Evolutionary conservation across 2,113 vertebrate species (phyloP).

Genomic region (Otocyon megalotis): DNA sequence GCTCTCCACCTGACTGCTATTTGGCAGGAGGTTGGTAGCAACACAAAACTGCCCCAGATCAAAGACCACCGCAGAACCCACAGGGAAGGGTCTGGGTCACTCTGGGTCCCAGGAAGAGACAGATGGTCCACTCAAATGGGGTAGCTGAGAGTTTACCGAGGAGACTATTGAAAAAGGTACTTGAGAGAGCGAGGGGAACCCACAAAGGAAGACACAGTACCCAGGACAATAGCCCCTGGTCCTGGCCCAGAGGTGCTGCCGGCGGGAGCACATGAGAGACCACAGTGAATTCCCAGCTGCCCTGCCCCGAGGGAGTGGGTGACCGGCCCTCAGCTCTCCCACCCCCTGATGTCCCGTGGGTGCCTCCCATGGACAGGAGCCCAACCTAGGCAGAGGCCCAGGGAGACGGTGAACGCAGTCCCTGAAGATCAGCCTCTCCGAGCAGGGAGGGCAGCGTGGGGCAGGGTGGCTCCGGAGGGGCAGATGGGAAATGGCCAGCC

Average conservation of each 20-base stretch:
- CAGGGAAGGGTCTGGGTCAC: background rate
- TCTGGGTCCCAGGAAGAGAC: background rate
- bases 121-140: background rate
- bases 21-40: background rate
- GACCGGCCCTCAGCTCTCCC: background rate
- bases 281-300: background rate
- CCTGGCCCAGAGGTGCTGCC: background rate
- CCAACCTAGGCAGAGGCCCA: background rate
- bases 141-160: background rate
- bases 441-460: background rate
- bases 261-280: background rate
- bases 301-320: rapidly evolving
- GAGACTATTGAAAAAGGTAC: background rate
- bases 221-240: background rate
- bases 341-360: background rate
- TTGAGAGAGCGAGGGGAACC: background rate
- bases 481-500: background rate
- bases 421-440: background rate
- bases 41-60: background rate
- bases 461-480: background rate
- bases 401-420: background rate
- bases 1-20: background rate
- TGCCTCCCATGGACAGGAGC: background rate
- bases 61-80: background rate
- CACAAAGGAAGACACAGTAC: background rate